Conservation (phyloP, 2,113 vertebrate genomes). For the Erythrolamprus reginae region DNA sequence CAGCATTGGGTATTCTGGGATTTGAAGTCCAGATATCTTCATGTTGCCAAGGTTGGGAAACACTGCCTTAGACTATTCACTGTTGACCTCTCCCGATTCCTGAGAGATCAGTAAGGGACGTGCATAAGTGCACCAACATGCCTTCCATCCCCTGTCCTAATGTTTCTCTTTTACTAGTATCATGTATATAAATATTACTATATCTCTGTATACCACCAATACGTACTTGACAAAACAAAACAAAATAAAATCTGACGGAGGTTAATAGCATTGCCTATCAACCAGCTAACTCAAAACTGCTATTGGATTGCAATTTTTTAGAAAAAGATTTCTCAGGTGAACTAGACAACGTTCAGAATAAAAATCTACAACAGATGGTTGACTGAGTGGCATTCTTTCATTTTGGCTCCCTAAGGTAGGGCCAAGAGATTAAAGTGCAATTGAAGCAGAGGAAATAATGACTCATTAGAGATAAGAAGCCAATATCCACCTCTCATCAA, state of each 20-base stretch:
- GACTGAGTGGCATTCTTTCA: neutral
- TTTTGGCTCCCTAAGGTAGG: neutral
- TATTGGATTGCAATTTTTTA: neutral
- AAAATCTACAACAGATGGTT: neutral
- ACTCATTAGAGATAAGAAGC: constrained; percentile 53
- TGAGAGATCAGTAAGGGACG: too few relatives aligned
- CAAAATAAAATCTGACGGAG: neutral
- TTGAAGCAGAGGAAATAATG: constrained; percentile 37
- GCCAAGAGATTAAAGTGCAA: fast-evolving
- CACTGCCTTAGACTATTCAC: too few relatives aligned
- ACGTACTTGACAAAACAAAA: too few relatives aligned
- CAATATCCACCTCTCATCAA: constrained; percentile 40
- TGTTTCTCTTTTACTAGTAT: too few relatives aligned
- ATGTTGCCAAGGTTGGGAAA: too few relatives aligned
- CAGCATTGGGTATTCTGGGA: too few relatives aligned
- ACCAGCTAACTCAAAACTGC: neutral
- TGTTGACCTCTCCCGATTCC: too few relatives aligned
- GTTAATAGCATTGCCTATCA: neutral
- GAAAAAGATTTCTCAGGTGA: neutral
- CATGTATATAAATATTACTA: too few relatives aligned
- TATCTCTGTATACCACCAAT: too few relatives aligned
- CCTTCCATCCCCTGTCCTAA: too few relatives aligned
- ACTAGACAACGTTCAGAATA: neutral
- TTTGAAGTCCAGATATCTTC: too few relatives aligned
- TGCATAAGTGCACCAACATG: too few relatives aligned